Evolutionary conservation across 2,797 vertebrate genomes (phyloP).

Genomic region (Gymnodraco acuticeps): DNA sequence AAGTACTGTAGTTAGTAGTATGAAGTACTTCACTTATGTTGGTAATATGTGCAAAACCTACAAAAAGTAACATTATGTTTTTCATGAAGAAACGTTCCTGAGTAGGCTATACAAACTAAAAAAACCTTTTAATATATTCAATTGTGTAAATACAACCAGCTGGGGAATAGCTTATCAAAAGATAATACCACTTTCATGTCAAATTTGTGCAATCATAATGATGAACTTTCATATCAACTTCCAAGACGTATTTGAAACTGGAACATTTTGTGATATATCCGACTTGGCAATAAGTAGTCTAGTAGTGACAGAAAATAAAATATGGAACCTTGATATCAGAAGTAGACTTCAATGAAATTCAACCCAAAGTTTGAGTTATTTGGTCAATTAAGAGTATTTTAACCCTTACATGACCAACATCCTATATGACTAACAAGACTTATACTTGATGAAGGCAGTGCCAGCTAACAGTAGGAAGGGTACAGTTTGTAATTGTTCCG

Average conservation of each 20-base stretch:
- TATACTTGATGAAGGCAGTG: not conserved
- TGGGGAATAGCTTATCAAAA: not conserved
- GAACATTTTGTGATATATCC: not conserved
- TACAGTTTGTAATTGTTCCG: not conserved
- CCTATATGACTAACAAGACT: not conserved
- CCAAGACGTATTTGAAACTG: not conserved
- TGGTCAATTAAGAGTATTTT: not conserved
- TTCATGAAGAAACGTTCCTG: no score
- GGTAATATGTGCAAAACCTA: no score
- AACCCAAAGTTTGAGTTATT: not conserved
- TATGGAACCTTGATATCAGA: not conserved
- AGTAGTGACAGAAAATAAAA: not conserved
- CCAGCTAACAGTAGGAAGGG: not conserved
- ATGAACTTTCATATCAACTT: not conserved
- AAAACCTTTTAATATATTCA: not conserved
- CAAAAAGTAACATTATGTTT: no score
- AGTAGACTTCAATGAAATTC: not conserved
- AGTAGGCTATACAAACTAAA: no score
- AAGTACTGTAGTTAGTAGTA: no score
- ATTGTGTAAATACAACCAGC: not conserved
- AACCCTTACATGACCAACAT: not conserved
- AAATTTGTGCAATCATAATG: no score
- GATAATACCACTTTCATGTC: not conserved
- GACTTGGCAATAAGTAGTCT: not conserved
- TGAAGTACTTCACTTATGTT: no score